Conservation (phyloP, 2,888 invertebrate genomes). For the Nymphalis urticae region DNA sequence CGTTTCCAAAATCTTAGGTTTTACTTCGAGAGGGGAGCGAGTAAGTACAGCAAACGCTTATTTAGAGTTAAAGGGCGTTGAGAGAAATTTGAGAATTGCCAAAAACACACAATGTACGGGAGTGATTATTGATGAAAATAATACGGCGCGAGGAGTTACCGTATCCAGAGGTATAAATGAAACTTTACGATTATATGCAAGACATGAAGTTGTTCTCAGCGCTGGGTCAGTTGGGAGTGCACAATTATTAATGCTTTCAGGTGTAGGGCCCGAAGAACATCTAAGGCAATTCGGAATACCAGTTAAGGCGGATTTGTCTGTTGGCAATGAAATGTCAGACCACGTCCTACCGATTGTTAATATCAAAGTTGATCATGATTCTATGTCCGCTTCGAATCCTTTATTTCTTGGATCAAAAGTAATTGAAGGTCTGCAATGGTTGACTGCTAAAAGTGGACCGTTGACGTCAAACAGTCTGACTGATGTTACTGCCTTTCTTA, state of each 20-base stretch:
- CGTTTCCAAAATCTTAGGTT: slow-evolving; percentile 52
- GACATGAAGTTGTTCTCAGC: slow-evolving; percentile 58
- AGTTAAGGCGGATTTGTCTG: slow-evolving; percentile 52
- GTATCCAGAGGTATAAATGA: slow-evolving; percentile 37
- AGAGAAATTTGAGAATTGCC: slow-evolving; percentile 48
- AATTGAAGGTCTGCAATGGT: slow-evolving; percentile 41
- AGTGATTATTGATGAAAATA: slow-evolving; percentile 52
- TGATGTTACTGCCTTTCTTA: slow-evolving; percentile 53
- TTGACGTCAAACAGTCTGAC: slow-evolving; percentile 57
- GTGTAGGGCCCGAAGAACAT: slow-evolving; percentile 57
- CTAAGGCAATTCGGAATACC: slow-evolving; percentile 48
- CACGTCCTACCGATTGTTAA: slow-evolving; percentile 53
- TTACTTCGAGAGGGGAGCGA: slow-evolving; percentile 53
- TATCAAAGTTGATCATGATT: slow-evolving; percentile 46
- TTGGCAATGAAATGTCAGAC: slow-evolving; percentile 59
- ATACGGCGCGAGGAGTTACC: slow-evolving; percentile 53
- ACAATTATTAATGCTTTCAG: slow-evolving; percentile 63
- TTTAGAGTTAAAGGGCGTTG: slow-evolving; percentile 48
- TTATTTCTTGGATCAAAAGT: slow-evolving; percentile 26
- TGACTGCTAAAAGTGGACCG: slow-evolving; percentile 45
- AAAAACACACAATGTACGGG: slow-evolving; percentile 53
- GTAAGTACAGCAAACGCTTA: slow-evolving; percentile 61
- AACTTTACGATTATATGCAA: slow-evolving; percentile 47
- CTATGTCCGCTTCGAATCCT: slow-evolving; percentile 28
- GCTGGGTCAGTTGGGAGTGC: slow-evolving; percentile 62